Conservation (phyloP, 2,888 invertebrate species). For the Cryptosula pallasiana region DNA sequence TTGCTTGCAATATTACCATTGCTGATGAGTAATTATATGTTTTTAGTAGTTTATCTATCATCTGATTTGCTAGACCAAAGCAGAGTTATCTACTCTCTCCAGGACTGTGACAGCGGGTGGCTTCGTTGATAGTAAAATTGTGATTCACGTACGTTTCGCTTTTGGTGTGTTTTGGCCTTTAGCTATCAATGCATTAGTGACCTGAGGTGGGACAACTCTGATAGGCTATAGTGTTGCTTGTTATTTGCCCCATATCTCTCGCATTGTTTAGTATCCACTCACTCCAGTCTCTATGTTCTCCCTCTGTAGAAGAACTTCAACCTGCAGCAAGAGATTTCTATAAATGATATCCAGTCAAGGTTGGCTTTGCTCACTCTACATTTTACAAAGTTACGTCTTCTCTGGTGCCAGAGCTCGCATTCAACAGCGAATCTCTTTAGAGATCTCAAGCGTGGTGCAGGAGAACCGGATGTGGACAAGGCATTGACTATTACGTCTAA, state of each 20-base stretch:
- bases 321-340: conserved; percentile 60
- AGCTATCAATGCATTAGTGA: conserved; percentile 55
- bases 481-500: conserved; percentile 66
- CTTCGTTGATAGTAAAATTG: no score
- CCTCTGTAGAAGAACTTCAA: conserved; percentile 20
- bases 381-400: conserved; percentile 83
- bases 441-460: conserved; percentile 77
- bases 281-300: not conserved
- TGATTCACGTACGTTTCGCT: no score
- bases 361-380: conserved; percentile 87
- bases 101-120: no score
- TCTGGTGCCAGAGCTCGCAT: conserved; percentile 95
- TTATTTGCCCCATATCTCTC: not conserved
- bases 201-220: no score
- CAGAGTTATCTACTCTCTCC: no score
- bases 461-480: conserved; percentile 70
- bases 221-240: no score
- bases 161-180: no score
- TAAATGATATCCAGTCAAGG: conserved; percentile 76
- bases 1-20: no score
- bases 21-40: no score
- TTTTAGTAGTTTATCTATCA: no score
- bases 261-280: not conserved
- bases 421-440: conserved; percentile 93
- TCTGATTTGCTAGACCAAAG: no score